A percentile compares a stretch with the other conserved stretches of the same genome.
phyloP scores from a whole-genome alignment of 2,113 vertebrate genomes.

The Panurus biarmicus region DNA sequence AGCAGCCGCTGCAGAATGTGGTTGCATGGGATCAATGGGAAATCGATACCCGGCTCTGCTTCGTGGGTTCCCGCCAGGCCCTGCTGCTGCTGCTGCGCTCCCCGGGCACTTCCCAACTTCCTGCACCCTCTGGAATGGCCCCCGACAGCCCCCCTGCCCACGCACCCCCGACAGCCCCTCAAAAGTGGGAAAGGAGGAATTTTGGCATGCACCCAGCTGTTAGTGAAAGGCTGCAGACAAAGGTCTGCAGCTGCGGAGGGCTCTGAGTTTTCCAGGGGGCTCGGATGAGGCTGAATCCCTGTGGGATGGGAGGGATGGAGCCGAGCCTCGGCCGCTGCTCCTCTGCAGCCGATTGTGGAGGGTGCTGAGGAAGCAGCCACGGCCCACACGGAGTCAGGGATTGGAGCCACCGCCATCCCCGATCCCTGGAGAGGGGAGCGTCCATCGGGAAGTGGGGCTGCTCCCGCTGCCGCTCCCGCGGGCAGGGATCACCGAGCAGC shows the following conservation, averaged over 20 bases:
- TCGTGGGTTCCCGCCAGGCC: not conserved
- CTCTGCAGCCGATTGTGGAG: accelerated
- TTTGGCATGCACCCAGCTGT: accelerated
- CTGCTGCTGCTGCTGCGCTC: not conserved
- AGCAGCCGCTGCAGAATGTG: constrained; percentile 56
- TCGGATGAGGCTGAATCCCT: accelerated
- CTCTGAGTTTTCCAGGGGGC: accelerated
- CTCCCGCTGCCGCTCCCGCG: not conserved
- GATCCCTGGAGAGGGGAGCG: not conserved
- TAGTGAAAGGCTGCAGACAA: accelerated
- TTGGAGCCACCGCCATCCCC: accelerated
- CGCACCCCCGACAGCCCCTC: not conserved
- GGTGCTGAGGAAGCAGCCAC: not conserved
- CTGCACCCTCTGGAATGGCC: accelerated
- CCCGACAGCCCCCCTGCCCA: accelerated
- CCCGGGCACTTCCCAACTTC: not conserved
- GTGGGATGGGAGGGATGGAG: accelerated
- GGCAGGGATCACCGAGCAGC: not conserved
- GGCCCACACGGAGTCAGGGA: not conserved
- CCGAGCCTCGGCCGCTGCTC: not conserved
- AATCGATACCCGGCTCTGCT: constrained; percentile 24
- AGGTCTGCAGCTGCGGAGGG: accelerated
- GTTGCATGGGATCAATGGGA: constrained; percentile 56
- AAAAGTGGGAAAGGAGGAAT: not conserved
- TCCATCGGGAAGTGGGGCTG: not conserved